Evolutionary conservation across 2,113 vertebrate genomes (phyloP).

Genomic region (Rhynchomys soricoides): DNA sequence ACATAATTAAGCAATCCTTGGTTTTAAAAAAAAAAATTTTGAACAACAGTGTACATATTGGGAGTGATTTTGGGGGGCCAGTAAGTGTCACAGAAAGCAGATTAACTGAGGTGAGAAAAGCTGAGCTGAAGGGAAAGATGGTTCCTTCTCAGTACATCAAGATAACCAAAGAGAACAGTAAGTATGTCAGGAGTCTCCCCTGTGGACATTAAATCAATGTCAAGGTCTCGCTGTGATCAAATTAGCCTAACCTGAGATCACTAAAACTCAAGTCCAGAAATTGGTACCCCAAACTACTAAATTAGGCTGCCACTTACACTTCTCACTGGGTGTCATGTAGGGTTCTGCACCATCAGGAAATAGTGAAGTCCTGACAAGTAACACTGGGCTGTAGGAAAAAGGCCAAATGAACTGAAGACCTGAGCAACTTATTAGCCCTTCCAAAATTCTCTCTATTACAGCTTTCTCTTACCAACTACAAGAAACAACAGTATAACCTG

Average conservation of each 20-base stretch:
- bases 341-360: neutral
- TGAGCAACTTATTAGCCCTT: neutral
- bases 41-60: neutral
- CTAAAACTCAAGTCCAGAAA: neutral
- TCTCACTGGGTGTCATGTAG: neutral
- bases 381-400: neutral
- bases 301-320: neutral
- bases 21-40: neutral
- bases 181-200: neutral
- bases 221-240: neutral
- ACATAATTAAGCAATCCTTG: neutral
- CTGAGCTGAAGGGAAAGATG: neutral
- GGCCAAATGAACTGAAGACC: neutral
- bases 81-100: neutral
- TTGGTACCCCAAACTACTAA: neutral
- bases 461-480: neutral
- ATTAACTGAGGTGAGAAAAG: neutral
- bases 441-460: neutral
- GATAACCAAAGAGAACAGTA: neutral
- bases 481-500: neutral
- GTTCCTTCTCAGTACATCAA: neutral
- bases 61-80: neutral
- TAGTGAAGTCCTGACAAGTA: neutral
- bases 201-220: neutral
- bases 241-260: neutral